Evolutionary conservation across 2,888 invertebrate species (phyloP), one percentile per base, ranked within the genome.

Genomic region (Hypomecis atomaria): DNA sequence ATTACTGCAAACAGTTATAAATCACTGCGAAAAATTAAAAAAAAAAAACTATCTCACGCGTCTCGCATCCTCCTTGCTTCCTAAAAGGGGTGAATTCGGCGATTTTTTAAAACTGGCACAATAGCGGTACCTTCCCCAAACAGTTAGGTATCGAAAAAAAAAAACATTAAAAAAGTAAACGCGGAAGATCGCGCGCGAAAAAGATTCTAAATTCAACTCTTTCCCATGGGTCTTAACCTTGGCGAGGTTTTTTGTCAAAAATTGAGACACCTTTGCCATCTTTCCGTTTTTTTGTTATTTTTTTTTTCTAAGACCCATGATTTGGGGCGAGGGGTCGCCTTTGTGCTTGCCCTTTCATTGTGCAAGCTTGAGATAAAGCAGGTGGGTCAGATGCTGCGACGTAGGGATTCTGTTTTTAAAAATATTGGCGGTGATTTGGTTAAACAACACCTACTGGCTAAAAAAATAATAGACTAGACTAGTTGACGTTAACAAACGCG

Each of bases 181-280:
- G 69, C 87, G 87, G 87, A 90, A 90, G 90, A 90, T 84, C 79
- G 77, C 81, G 78, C 81, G 79, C 78, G 78, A 86, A 88, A 85
- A 84, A 83, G 85, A 78, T 83, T 42, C 40, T 10, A 40, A 55
- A 44, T 37, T 38, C 88, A 92, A 92, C 92, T 92, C 92, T 92
- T 92, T 92, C 92, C 91, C 92, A 92, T 89, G 92, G 88, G 87
- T 92, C 92, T 92, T 92, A 92, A 92, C 91, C 91, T 92, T 86
- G 83, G 85, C 83, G 84, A 83, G 82, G 75, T 85, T 90, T 88
- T 89, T 87, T 82, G 83, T 76, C 76, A 78, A 87, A 88, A 91
- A 88, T 87, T 87, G 86, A 89, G 91, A 92, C 92, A 92, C 91
- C 92, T 92, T 92, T 92, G 90, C 78, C 87, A 92, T 92, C 92